A percentile compares a stretch with the other conserved stretches of the same genome.
phyloP scores from a whole-genome alignment of 2,888 invertebrate genomes.

The Lithophane ornitopus region DNA sequence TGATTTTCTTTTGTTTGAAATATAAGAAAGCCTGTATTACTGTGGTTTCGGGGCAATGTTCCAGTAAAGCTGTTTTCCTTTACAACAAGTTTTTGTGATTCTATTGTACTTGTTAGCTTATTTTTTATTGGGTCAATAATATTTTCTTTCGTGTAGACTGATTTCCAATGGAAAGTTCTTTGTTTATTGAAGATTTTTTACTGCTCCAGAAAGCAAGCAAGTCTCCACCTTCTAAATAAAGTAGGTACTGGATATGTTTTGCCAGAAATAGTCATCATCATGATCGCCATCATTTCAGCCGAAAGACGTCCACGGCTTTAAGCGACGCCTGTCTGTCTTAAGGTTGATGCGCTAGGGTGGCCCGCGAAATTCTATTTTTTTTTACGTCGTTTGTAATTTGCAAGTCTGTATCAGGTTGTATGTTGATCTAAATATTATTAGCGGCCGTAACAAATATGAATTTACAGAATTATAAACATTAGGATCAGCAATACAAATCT shows the following conservation, averaged over 20 bases:
- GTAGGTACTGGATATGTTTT: neutral
- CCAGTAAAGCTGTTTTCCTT: constrained; percentile 46
- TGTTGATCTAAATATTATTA: no score
- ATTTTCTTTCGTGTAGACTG: constrained; percentile 21
- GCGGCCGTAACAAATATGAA: no score
- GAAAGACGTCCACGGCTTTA: neutral
- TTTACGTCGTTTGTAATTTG: no score
- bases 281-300: neutral
- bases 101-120: constrained; percentile 25
- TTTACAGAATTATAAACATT: no score
- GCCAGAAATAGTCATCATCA: neutral
- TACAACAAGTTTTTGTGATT: constrained; percentile 22
- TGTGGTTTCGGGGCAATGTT: constrained; percentile 45
- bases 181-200: neutral
- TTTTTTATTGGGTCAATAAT: constrained; percentile 42
- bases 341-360: no score
- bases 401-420: no score
- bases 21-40: constrained; percentile 32
- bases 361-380: no score
- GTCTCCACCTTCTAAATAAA: neutral
- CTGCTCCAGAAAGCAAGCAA: neutral
- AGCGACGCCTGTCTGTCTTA: no score
- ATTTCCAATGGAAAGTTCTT: neutral
- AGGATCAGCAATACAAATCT: no score
- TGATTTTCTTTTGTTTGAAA: constrained; percentile 38